A percentile compares a stretch with the other conserved stretches of the same genome.
Conservation (phyloP, 1,140 invertebrate genomes). For the Amyelois transitella region DNA sequence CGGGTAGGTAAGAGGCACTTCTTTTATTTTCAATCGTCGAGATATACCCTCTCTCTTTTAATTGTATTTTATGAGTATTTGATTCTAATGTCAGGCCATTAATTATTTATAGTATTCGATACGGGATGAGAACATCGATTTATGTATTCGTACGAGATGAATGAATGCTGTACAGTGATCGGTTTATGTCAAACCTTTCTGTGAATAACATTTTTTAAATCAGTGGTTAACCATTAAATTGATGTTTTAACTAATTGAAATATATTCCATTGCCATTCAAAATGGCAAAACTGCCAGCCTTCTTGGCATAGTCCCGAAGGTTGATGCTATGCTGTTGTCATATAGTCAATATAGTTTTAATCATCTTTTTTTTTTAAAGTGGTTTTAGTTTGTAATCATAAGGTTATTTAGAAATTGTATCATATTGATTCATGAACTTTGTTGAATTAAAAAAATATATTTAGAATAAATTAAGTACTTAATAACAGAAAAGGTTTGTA, state of each 20-base stretch:
- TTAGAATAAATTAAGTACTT: too few relatives aligned
- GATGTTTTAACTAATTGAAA: not conserved
- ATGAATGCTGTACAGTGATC: slow-evolving; percentile 45
- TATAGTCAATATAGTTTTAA: too few relatives aligned
- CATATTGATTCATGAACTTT: too few relatives aligned
- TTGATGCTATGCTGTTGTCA: too few relatives aligned
- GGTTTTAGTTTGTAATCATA: too few relatives aligned
- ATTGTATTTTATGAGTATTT: slow-evolving; percentile 74
- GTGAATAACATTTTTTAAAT: not conserved
- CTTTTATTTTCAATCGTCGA: slow-evolving; percentile 66
- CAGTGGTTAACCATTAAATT: not conserved
- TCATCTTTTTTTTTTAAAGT: too few relatives aligned
- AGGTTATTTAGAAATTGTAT: too few relatives aligned
- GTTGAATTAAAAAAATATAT: too few relatives aligned
- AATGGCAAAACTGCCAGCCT: too few relatives aligned
- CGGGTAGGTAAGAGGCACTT: slow-evolving; percentile 65
- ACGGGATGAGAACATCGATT: slow-evolving; percentile 62
- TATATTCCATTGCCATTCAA: not conserved
- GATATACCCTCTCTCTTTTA: slow-evolving; percentile 70
- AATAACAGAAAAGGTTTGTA: too few relatives aligned
- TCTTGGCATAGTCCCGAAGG: too few relatives aligned
- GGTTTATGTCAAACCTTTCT: slow-evolving; percentile 22
- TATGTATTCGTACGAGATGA: slow-evolving; percentile 58
- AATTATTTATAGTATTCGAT: slow-evolving; percentile 74
- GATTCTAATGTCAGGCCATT: slow-evolving; percentile 72